phyloP scores from a whole-genome alignment of 2,888 invertebrate genomes.

The Drosophila austrosaltans region DNA sequence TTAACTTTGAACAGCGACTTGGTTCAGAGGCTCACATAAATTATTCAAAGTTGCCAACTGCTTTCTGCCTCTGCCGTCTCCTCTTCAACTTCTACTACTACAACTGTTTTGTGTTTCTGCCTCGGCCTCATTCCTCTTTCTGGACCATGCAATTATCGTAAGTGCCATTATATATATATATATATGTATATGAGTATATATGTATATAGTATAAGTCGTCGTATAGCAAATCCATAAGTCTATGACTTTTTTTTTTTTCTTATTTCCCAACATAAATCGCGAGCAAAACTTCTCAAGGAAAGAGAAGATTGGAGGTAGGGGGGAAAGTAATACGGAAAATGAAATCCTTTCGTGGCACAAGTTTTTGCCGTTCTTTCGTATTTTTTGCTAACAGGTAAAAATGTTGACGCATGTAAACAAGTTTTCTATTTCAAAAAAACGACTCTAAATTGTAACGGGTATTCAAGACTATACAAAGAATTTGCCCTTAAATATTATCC shows the following conservation, averaged over 20 bases:
- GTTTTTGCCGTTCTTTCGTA: conserved; percentile 37
- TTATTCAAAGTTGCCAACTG: conserved; percentile 71
- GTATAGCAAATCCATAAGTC: conserved; percentile 70
- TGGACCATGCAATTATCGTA: conserved; percentile 72
- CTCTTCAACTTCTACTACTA: conserved; percentile 15
- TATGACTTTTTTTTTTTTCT: conserved; percentile 61
- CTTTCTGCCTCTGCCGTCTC: conserved; percentile 22
- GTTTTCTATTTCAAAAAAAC: conserved; percentile 42
- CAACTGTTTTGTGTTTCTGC: neutral
- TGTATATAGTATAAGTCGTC: conserved; percentile 53
- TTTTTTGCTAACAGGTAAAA: conserved; percentile 43
- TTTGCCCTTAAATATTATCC: neutral
- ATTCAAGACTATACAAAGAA: neutral
- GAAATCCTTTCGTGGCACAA: conserved; percentile 46
- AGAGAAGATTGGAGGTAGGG: neutral
- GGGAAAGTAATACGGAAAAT: conserved; percentile 42
- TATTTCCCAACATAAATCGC: conserved; percentile 65
- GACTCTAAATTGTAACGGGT: conserved; percentile 22
- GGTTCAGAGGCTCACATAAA: conserved; percentile 58
- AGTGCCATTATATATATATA: conserved; percentile 54
- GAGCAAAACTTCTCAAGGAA: conserved; percentile 39
- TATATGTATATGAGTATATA: conserved; percentile 22
- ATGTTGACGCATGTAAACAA: conserved; percentile 59
- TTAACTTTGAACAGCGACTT: conserved; percentile 65
- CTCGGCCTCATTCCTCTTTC: neutral